Percentiles rank a stretch among this genome's conserved stretches.
Evolutionary conservation across 2,888 invertebrate genomes (phyloP).

Genomic region (Acleris holmiana): DNA sequence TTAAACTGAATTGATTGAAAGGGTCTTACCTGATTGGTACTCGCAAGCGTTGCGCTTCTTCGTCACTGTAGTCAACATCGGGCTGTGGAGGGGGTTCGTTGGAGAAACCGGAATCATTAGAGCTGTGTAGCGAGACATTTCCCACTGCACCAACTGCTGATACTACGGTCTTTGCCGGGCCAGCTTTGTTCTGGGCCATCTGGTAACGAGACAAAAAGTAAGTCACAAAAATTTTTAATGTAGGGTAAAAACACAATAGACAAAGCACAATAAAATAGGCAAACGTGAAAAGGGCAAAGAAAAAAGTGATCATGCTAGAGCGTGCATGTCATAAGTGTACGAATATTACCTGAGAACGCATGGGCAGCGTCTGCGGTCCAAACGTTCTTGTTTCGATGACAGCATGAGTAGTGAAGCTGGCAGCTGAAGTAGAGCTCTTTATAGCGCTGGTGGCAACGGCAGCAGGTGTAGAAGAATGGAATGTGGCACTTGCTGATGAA

Average conservation of each 20-base stretch:
- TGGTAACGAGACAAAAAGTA: constrained; percentile 42
- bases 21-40: constrained; percentile 85
- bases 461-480: constrained; percentile 73
- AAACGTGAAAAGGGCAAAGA: too few species aligned
- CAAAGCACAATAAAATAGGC: too few species aligned
- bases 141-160: constrained; percentile 84
- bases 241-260: too few species aligned
- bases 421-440: constrained; percentile 85
- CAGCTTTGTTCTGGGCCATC: constrained; percentile 76
- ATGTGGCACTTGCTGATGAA: constrained; percentile 87
- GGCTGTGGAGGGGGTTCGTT: constrained; percentile 95
- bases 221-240: not conserved
- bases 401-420: constrained; percentile 82
- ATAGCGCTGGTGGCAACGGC: constrained; percentile 67
- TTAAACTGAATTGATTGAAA: constrained; percentile 46
- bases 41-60: constrained; percentile 88
- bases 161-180: constrained; percentile 76
- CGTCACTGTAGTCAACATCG: constrained; percentile 95
- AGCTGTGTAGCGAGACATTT: constrained; percentile 93
- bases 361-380: constrained; percentile 78
- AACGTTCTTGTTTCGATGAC: constrained; percentile 78
- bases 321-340: too few species aligned
- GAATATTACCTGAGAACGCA: constrained; percentile 78
- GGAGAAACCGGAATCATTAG: constrained; percentile 96
- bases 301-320: too few species aligned